A percentile compares a stretch with the other conserved stretches of the same genome.
phyloP scores from a whole-genome alignment of 2,888 invertebrate genomes.

The Cataglyphis altisquamis region DNA sequence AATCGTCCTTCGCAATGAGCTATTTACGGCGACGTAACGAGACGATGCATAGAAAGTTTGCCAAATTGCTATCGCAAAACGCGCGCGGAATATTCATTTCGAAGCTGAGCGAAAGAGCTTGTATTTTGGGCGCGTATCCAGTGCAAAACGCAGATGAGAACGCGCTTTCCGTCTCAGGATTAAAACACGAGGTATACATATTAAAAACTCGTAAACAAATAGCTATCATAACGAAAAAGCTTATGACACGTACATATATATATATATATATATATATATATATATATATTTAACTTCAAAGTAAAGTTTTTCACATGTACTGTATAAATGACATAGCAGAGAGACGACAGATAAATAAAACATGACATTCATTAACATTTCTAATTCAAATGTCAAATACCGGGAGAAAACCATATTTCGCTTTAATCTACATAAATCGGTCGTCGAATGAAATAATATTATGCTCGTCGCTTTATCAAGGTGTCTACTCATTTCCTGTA shows the following conservation, averaged over 20 bases:
- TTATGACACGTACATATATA: not conserved
- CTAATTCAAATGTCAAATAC: not conserved
- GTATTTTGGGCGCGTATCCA: conserved; percentile 23
- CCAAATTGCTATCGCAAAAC: conserved; percentile 47
- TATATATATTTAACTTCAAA: not conserved
- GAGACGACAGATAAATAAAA: conserved; percentile 1
- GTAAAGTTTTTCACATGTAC: not conserved
- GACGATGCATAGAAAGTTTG: conserved; percentile 24
- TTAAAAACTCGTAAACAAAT: not conserved
- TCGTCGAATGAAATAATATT: not conserved
- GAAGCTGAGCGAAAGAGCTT: not conserved
- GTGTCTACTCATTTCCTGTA: no score
- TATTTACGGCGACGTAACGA: conserved; percentile 33
- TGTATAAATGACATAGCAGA: not conserved
- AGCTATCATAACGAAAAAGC: not conserved
- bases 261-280: no score
- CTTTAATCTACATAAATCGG: not conserved
- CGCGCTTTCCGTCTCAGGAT: not conserved
- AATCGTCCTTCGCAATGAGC: conserved; percentile 51
- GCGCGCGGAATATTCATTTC: not conserved
- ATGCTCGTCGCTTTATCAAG: not conserved
- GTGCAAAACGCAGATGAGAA: not conserved
- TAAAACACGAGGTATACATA: not conserved
- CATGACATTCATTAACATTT: not conserved
- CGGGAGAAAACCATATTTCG: not conserved